phyloP scores from a whole-genome alignment of 2,888 invertebrate species.

The Amorpha juglandis region DNA sequence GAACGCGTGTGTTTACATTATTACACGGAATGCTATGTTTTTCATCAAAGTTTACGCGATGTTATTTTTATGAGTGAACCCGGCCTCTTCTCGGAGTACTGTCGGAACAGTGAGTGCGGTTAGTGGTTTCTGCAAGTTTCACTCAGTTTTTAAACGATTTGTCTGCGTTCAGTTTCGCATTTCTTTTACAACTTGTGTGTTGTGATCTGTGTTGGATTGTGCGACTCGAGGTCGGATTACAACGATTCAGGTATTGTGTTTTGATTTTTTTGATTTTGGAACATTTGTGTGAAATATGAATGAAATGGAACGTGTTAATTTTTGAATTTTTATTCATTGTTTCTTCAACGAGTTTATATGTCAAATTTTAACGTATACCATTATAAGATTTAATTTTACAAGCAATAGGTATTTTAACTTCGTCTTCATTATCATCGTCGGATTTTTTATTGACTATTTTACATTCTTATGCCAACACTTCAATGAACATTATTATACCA shows the following conservation, averaged over 20 bases:
- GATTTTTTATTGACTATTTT: no score
- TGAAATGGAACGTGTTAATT: constrained; percentile 1
- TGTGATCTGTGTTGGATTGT: constrained; percentile 18
- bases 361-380: no score
- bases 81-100: constrained; percentile 43
- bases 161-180: constrained; percentile 28
- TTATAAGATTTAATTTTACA: neutral
- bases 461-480: no score
- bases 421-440: neutral
- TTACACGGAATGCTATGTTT: constrained; percentile 56
- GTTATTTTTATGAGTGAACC: constrained; percentile 71
- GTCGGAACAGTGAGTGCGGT: constrained; percentile 36
- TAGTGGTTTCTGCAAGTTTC: constrained; percentile 26
- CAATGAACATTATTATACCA: no score
- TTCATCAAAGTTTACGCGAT: constrained; percentile 53
- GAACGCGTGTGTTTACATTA: constrained; percentile 56
- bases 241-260: constrained; percentile 33
- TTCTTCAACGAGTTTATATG: no score
- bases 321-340: no score
- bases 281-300: neutral
- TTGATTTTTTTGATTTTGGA: neutral
- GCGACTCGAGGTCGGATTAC: constrained; percentile 26
- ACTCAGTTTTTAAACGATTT: constrained; percentile 27
- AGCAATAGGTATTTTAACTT: neutral
- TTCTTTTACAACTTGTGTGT: constrained; percentile 29